These are phyloP conservation scores for Dinomys branickii DNA, from an alignment of 2,113 vertebrate genomes.

Conservation along the genomic window DNA sequence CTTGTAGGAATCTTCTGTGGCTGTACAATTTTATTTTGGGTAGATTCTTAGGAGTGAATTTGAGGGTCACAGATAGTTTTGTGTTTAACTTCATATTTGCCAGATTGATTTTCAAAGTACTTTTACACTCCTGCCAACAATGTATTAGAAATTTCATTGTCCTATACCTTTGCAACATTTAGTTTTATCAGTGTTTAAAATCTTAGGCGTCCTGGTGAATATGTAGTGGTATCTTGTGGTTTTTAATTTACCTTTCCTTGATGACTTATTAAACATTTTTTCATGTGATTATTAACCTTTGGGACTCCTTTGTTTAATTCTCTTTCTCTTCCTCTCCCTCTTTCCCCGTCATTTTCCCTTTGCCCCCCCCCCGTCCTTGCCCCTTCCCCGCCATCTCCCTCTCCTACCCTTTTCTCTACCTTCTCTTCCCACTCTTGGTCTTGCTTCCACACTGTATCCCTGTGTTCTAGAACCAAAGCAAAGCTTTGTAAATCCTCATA, in stretches of 20 bases:
- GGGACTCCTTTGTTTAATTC: not conserved
- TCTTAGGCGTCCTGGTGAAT: not conserved
- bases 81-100: not conserved
- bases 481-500: not conserved
- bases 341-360: not conserved
- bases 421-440: not conserved
- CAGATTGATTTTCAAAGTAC: not conserved
- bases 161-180: not conserved
- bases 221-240: not conserved
- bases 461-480: not conserved
- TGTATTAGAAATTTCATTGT: slow-evolving; percentile 6
- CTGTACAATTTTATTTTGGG: not conserved
- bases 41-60: not conserved
- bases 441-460: not conserved
- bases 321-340: not conserved
- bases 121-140: not conserved
- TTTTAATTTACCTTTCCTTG: not conserved
- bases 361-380: no score
- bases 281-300: not conserved
- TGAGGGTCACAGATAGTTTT: not conserved
- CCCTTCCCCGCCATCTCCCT: no score
- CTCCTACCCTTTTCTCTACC: not conserved
- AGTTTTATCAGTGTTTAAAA: not conserved
- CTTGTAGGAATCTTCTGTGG: not conserved
- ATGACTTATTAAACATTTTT: not conserved